Percentiles rank a stretch among this genome's conserved stretches.
These are phyloP conservation scores for Nudaria mundana DNA, from an alignment of 2,888 invertebrate genomes.

Conservation along the genomic window DNA sequence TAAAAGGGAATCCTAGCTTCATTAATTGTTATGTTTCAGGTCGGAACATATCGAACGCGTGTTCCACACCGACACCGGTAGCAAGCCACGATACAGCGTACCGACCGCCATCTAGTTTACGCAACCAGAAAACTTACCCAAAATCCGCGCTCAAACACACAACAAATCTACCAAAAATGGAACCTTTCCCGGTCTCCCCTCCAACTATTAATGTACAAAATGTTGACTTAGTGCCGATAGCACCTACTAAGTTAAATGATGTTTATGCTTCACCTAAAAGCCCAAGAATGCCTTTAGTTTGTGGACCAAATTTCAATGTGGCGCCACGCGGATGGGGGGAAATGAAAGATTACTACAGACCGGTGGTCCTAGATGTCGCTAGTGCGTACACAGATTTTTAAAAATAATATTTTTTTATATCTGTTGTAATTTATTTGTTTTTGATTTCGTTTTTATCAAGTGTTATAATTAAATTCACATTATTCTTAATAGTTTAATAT, in stretches of 20 bases:
- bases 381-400: constrained; percentile 78
- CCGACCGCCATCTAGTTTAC: constrained; percentile 72
- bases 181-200: constrained; percentile 70
- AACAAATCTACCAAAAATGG: constrained; percentile 65
- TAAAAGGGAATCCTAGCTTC: no score
- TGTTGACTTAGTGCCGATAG: constrained; percentile 60
- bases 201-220: constrained; percentile 58
- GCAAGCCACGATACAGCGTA: constrained; percentile 76
- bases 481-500: no score
- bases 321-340: constrained; percentile 92
- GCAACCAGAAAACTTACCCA: constrained; percentile 73
- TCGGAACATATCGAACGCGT: constrained; percentile 72
- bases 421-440: constrained; percentile 16
- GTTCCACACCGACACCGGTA: constrained; percentile 68
- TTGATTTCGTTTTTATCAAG: constrained; percentile 10
- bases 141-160: constrained; percentile 70
- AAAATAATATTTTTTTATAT: constrained; percentile 16
- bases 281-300: constrained; percentile 61
- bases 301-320: constrained; percentile 88
- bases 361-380: constrained; percentile 85
- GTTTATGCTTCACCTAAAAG: constrained; percentile 72
- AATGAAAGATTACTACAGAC: constrained; percentile 85
- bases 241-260: constrained; percentile 73
- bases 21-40: constrained; percentile 49
- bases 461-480: no score